A percentile compares a stretch with the other conserved stretches of the same genome.
Conservation (phyloP, 2,113 vertebrate genomes). For the Neogale vison region DNA sequence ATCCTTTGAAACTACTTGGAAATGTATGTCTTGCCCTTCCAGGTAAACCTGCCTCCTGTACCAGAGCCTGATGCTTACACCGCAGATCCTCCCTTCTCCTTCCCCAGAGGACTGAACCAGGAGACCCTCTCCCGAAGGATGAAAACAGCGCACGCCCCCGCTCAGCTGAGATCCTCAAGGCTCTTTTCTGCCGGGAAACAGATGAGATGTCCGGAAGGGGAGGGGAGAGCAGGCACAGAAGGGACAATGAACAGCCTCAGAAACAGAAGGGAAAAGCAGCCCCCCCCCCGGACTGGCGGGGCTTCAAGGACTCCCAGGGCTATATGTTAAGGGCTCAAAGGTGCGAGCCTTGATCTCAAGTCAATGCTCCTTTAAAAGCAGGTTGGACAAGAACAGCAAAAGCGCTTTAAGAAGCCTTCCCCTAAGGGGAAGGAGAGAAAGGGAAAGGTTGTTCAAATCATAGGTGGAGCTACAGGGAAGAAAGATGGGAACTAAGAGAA, state of each 20-base stretch:
- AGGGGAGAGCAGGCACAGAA: background rate
- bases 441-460: background rate
- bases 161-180: background rate
- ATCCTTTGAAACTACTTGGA: background rate
- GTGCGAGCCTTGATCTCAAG: background rate
- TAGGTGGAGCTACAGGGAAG: background rate
- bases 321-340: background rate
- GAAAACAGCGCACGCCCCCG: background rate
- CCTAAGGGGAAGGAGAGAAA: background rate
- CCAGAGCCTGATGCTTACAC: background rate
- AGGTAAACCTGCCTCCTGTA: no score
- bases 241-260: background rate
- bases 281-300: fast-evolving
- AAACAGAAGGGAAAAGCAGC: background rate
- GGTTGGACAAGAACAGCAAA: background rate
- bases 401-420: background rate
- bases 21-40: background rate
- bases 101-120: background rate
- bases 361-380: conserved; percentile 13
- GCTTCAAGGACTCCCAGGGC: background rate
- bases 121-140: background rate
- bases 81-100: background rate
- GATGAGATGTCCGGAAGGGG: background rate
- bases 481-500: background rate
- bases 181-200: background rate